Conservation (phyloP, 2,797 vertebrate genomes). For the Siniperca scherzeri region DNA sequence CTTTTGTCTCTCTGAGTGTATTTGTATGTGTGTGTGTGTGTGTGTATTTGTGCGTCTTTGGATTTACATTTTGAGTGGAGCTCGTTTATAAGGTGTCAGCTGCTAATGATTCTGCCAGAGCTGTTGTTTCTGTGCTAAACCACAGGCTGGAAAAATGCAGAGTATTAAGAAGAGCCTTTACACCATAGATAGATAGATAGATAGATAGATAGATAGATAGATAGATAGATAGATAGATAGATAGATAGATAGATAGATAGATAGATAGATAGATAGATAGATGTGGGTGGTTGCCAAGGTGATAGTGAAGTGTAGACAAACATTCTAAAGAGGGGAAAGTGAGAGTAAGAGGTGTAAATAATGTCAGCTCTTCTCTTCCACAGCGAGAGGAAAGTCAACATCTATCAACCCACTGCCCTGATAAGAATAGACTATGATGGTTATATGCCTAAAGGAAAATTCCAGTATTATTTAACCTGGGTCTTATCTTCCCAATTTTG, state of each 20-base stretch:
- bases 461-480: no score
- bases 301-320: constrained; percentile 7
- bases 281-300: constrained; percentile 33
- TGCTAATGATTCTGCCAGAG: constrained; percentile 46
- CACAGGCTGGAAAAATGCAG: background rate
- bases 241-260: background rate
- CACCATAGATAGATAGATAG: background rate
- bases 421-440: background rate
- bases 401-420: background rate
- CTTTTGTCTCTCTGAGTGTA: background rate
- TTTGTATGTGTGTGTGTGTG: background rate
- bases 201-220: background rate
- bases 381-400: background rate
- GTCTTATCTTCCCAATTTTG: background rate
- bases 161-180: background rate
- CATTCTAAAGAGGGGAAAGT: background rate
- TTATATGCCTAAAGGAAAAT: background rate
- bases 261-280: background rate
- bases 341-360: background rate
- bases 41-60: constrained; percentile 1
- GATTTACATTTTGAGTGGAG: constrained; percentile 49
- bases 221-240: background rate
- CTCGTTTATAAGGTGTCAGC: constrained; percentile 53
- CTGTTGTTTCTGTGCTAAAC: constrained; percentile 35
- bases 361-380: background rate